These are phyloP conservation scores for Notothenia coriiceps DNA, from an alignment of 2,113 vertebrate species.

Conservation along the genomic window DNA sequence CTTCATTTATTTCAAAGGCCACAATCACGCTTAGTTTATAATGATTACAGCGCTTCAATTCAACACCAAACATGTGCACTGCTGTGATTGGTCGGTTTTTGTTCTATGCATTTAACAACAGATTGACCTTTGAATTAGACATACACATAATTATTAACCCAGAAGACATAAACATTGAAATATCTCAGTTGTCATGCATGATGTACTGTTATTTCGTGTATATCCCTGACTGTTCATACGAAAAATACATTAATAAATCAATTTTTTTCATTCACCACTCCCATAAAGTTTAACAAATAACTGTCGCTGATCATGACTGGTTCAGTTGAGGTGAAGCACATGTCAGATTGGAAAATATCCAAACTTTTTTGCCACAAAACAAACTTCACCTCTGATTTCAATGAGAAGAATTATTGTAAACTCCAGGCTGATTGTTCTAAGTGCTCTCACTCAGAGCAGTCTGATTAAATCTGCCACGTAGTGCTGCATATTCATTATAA, in stretches of 20 bases:
- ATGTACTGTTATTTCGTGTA: too few relatives aligned
- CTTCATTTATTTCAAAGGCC: too few relatives aligned
- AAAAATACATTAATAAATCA: not conserved
- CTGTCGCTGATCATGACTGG: too few relatives aligned
- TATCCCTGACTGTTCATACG: not conserved
- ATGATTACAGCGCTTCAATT: too few relatives aligned
- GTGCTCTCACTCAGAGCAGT: not conserved
- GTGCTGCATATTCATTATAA: conserved; percentile 33
- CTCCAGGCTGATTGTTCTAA: not conserved
- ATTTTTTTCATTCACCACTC: too few relatives aligned
- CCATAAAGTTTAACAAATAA: too few relatives aligned
- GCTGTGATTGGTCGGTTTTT: too few relatives aligned
- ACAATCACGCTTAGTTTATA: too few relatives aligned
- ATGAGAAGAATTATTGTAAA: not conserved
- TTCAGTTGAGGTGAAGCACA: not conserved
- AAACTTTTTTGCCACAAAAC: not conserved
- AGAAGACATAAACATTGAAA: not conserved
- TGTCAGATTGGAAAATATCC: not conserved
- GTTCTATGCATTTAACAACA: too few relatives aligned
- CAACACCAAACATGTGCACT: too few relatives aligned
- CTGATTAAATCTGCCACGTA: not conserved
- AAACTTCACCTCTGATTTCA: not conserved
- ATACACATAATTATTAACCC: not conserved
- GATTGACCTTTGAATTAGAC: too few relatives aligned
- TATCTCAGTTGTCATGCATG: not conserved